phyloP scores from a whole-genome alignment of 2,888 invertebrate genomes.

The Stenchaetothrips biformis region DNA sequence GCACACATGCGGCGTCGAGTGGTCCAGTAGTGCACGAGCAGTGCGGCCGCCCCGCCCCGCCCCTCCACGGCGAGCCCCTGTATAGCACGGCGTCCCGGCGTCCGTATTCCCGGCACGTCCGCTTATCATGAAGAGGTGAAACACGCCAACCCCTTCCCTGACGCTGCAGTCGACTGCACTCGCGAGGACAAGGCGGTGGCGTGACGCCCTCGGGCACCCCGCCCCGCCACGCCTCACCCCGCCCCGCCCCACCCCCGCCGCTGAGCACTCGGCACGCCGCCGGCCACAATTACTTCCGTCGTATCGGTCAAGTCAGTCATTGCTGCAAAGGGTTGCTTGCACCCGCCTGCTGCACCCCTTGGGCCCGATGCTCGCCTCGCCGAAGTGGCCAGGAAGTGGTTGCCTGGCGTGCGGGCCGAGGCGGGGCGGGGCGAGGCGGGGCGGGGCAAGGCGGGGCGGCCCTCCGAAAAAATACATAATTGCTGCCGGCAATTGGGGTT shows the following conservation, averaged over 20 bases:
- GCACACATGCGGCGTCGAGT: too few species aligned
- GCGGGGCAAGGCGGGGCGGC: background rate
- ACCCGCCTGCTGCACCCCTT: too few species aligned
- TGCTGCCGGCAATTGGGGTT: too few species aligned
- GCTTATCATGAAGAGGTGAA: background rate
- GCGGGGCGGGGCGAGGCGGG: background rate
- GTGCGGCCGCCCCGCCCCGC: background rate
- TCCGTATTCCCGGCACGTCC: background rate
- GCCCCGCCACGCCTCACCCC: too few species aligned
- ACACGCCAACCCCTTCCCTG: too few species aligned
- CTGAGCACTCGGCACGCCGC: background rate
- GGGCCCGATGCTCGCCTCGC: background rate
- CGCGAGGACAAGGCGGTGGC: too few species aligned
- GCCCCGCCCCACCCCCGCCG: too few species aligned
- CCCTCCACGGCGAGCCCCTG: background rate
- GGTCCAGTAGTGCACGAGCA: too few species aligned
- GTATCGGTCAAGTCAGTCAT: background rate
- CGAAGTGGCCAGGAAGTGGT: background rate
- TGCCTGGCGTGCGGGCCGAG: background rate
- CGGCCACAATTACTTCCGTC: constrained; percentile 5
- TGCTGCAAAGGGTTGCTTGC: background rate
- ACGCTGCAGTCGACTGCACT: too few species aligned
- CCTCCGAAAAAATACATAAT: background rate
- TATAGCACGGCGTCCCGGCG: background rate
- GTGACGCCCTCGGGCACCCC: too few species aligned